Percentiles rank a stretch among this genome's conserved stretches.
These are phyloP conservation scores for Bryconaethiops microstoma DNA, from an alignment of 2,797 vertebrate species.

Conservation along the genomic window DNA sequence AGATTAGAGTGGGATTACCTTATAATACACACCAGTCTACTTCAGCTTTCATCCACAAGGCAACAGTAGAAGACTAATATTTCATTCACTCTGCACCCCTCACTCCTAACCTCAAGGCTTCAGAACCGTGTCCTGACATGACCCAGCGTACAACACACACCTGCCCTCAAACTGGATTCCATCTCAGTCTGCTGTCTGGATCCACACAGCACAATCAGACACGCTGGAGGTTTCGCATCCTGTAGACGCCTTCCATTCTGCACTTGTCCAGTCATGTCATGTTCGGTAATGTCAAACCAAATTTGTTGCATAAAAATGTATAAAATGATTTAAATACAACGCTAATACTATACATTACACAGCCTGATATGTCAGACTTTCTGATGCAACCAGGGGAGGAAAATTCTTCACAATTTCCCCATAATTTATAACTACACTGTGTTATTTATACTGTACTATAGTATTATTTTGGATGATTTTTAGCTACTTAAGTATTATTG, in stretches of 20 bases:
- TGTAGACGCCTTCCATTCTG: background rate
- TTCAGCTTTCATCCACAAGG: background rate
- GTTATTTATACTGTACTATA: too few species aligned
- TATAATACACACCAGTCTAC: background rate
- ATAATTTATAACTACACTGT: too few species aligned
- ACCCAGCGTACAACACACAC: constrained; percentile 1
- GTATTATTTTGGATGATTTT: too few species aligned
- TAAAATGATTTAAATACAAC: background rate
- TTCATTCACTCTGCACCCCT: background rate
- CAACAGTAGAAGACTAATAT: constrained; percentile 1
- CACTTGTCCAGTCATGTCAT: background rate
- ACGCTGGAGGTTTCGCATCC: background rate
- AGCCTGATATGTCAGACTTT: background rate
- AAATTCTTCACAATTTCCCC: too few species aligned
- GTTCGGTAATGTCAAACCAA: background rate
- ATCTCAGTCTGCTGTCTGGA: background rate
- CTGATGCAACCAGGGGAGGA: background rate
- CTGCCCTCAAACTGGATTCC: constrained; percentile 17
- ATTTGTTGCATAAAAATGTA: background rate
- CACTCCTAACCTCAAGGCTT: constrained; percentile 16
- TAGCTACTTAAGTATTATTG: too few species aligned
- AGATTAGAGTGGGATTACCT: background rate
- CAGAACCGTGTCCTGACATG: constrained; percentile 18
- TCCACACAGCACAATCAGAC: background rate
- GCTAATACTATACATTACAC: background rate